A percentile compares a stretch with the other conserved stretches of the same genome.
These are phyloP conservation scores for Taphrorychus bicolor DNA, from an alignment of 2,888 invertebrate genomes.

Conservation along the genomic window DNA sequence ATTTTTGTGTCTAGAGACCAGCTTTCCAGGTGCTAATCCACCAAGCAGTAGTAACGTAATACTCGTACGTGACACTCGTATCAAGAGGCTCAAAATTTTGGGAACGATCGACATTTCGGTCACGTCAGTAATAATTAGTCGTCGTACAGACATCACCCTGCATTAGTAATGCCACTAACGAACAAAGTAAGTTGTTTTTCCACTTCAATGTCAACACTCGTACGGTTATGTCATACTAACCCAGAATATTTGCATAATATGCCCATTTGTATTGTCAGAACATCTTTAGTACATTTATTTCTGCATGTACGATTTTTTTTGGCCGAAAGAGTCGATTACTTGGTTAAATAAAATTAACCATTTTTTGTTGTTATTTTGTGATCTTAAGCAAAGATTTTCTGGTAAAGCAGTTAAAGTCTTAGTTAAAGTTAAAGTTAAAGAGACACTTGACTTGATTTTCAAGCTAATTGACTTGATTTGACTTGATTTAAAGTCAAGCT, in stretches of 20 bases:
- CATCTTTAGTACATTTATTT: slow-evolving; percentile 3
- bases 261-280: slow-evolving; percentile 37
- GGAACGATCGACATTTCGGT: not conserved
- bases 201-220: slow-evolving; percentile 36
- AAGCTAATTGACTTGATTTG: no score
- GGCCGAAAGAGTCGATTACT: not conserved
- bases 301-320: not conserved
- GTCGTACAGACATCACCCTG: not conserved
- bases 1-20: not conserved
- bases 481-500: no score
- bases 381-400: no score
- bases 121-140: slow-evolving; percentile 1
- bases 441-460: no score
- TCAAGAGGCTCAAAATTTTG: not conserved
- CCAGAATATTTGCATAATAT: slow-evolving; percentile 41
- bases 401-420: no score
- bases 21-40: not conserved
- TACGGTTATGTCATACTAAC: slow-evolving; percentile 42
- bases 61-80: not conserved
- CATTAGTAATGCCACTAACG: slow-evolving; percentile 24
- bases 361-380: no score
- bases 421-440: no score
- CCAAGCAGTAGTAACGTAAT: not conserved
- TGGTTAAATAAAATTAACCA: not conserved
- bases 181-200: slow-evolving; percentile 33